phyloP scores from a whole-genome alignment of 2,888 invertebrate species.

The Thecophora atra region DNA sequence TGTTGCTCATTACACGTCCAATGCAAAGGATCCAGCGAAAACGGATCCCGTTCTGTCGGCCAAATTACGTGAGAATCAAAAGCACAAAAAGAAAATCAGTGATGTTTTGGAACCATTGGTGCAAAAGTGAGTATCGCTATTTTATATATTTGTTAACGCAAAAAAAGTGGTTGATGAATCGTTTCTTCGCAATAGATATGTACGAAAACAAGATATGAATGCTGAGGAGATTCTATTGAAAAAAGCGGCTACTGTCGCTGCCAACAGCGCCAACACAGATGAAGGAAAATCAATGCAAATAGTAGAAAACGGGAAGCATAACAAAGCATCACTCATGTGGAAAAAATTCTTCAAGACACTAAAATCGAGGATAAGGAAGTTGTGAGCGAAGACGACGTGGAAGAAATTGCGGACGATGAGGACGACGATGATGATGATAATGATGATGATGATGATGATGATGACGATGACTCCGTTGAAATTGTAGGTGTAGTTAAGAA shows the following conservation, averaged over 20 bases:
- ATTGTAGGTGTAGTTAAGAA: neutral
- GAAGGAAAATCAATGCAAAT: slow-evolving; percentile 13
- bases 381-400: slow-evolving; percentile 49
- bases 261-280: slow-evolving; percentile 9
- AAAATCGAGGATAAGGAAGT: no score
- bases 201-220: slow-evolving; percentile 60
- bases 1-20: slow-evolving; percentile 69
- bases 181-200: slow-evolving; percentile 58
- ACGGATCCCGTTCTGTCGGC: slow-evolving; percentile 68
- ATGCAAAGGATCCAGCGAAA: slow-evolving; percentile 71
- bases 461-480: slow-evolving; percentile 45
- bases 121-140: slow-evolving; percentile 67
- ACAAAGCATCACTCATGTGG: slow-evolving; percentile 8
- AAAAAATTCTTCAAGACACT: slow-evolving; percentile 39
- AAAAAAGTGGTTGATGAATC: no score
- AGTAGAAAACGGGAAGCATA: slow-evolving; percentile 29
- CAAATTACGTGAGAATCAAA: slow-evolving; percentile 71
- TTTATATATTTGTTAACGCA: no score
- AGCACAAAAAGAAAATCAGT: slow-evolving; percentile 67
- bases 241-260: slow-evolving; percentile 41
- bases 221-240: slow-evolving; percentile 51
- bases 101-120: slow-evolving; percentile 71
- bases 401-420: slow-evolving; percentile 47
- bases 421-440: slow-evolving; percentile 36
- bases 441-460: slow-evolving; percentile 41